Percentiles rank a stretch among this genome's conserved stretches.
Conservation (phyloP, 2,797 vertebrate species). For the Manis javanica region DNA sequence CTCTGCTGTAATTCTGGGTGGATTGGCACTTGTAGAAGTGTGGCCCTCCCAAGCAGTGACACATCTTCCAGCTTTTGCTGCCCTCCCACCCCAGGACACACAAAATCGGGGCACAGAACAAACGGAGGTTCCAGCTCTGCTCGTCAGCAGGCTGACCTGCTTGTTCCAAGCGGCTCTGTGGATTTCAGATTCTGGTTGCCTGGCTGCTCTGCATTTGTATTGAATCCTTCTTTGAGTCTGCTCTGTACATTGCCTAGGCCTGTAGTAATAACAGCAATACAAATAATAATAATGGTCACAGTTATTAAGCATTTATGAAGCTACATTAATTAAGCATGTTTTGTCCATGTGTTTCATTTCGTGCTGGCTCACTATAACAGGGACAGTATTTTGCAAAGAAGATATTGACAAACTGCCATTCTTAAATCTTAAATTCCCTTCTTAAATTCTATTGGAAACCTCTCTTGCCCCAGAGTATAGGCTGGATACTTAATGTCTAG, state of each 20-base stretch:
- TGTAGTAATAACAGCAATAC: background rate
- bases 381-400: conserved; percentile 1
- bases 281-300: background rate
- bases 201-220: background rate
- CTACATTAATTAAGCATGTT: conserved; percentile 1
- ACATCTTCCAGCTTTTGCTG: background rate
- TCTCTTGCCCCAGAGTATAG: background rate
- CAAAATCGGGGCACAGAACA: background rate
- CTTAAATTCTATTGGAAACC: background rate
- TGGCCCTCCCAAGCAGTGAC: background rate
- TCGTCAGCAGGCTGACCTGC: background rate
- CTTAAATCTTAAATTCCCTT: background rate
- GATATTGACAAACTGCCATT: background rate
- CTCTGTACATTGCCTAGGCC: background rate
- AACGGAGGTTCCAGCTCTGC: background rate
- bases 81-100: background rate
- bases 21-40: background rate
- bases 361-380: background rate
- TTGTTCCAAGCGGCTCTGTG: background rate
- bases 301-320: background rate
- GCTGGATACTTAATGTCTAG: background rate
- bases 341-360: background rate
- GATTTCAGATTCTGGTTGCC: background rate
- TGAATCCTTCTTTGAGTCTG: background rate
- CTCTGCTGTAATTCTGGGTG: background rate